Evolutionary conservation across 2,797 vertebrate species (phyloP).

Genomic region (Loriculus beryllinus): DNA sequence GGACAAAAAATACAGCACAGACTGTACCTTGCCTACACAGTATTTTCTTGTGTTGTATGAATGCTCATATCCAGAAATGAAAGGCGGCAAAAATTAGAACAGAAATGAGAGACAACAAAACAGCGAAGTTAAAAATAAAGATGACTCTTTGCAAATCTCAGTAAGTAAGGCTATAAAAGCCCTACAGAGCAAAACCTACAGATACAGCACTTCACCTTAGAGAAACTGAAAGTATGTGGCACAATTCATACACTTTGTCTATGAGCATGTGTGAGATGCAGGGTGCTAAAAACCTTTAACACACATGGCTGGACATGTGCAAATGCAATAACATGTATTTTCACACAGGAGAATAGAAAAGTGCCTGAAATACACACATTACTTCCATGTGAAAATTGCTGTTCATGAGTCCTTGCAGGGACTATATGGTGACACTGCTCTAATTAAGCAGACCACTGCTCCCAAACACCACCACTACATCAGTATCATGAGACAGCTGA

Average conservation of each 20-base stretch:
- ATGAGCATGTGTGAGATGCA: not conserved
- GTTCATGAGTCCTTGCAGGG: not conserved
- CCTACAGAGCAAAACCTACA: not conserved
- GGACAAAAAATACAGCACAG: not conserved
- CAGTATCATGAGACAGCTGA: not conserved
- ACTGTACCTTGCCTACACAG: not conserved
- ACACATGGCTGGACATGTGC: not conserved
- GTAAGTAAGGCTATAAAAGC: not conserved
- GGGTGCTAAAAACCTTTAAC: not conserved
- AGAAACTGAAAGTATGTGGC: not conserved
- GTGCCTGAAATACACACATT: not conserved
- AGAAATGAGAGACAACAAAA: not conserved
- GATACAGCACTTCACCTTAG: not conserved
- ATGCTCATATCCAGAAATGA: not conserved
- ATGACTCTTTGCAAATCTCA: not conserved
- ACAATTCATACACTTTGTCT: not conserved
- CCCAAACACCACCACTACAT: not conserved
- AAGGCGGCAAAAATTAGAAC: not conserved
- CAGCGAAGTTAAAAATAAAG: not conserved
- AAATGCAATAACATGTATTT: not conserved
- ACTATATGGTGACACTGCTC: not conserved
- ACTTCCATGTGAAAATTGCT: not conserved
- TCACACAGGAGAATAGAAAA: not conserved
- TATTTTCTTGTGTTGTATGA: not conserved
- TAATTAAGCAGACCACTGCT: not conserved